phyloP scores from a whole-genome alignment of 2,113 vertebrate genomes.

The Mus pahari region DNA sequence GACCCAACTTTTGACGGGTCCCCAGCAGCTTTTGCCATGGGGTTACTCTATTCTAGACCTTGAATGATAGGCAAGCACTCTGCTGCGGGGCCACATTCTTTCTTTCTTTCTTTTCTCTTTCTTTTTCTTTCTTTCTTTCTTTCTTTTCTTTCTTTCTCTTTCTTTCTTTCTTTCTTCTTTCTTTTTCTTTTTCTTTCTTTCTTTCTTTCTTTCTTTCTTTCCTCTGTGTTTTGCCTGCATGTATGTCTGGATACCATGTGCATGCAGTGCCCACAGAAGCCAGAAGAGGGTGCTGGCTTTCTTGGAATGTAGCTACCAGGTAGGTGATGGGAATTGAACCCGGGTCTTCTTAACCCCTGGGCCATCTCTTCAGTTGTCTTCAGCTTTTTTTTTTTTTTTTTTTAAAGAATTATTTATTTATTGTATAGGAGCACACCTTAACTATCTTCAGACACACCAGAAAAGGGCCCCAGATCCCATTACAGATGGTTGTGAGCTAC shows the following conservation, averaged over 20 bases:
- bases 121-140: no score
- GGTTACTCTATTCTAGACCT: neutral
- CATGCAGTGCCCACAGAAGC: neutral
- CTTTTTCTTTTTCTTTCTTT: neutral
- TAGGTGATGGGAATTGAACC: neutral
- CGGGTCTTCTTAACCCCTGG: neutral
- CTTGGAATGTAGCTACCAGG: no score
- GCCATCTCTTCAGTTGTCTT: neutral
- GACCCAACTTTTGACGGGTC: rapidly evolving
- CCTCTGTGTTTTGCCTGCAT: neutral
- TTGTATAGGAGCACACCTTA: no score
- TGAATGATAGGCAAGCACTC: neutral
- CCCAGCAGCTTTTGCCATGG: neutral
- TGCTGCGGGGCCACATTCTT: neutral
- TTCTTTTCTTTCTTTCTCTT: no score
- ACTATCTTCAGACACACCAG: no score
- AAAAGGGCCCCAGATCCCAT: no score
- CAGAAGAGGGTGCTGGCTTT: neutral
- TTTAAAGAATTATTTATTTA: no score
- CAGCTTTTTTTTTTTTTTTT: neutral
- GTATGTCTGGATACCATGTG: neutral
- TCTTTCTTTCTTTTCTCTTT: no score
- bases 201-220: no score
- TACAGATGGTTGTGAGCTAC: no score
- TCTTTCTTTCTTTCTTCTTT: no score